Evolutionary conservation across 2,797 vertebrate genomes (phyloP).

Genomic region (Myioborus melanocephalus): DNA sequence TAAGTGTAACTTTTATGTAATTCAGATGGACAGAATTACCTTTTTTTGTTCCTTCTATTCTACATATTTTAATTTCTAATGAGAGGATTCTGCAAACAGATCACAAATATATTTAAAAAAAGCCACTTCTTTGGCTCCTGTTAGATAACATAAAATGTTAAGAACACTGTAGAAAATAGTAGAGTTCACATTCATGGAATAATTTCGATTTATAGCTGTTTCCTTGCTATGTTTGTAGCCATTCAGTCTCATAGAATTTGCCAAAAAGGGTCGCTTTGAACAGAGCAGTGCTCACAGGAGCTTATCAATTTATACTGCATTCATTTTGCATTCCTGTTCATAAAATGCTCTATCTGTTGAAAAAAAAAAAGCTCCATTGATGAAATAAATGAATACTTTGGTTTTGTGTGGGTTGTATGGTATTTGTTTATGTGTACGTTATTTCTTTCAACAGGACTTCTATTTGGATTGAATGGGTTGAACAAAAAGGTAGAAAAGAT

Average conservation of each 20-base stretch:
- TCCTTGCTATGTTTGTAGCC: not conserved
- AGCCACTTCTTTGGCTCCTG: not conserved
- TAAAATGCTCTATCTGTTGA: not conserved
- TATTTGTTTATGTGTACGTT: not conserved
- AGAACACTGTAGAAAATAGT: not conserved
- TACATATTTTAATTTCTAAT: not conserved
- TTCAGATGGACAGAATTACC: not conserved
- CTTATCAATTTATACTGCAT: not conserved
- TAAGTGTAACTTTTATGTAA: not conserved
- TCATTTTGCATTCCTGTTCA: not conserved
- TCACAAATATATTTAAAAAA: not conserved
- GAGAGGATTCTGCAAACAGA: not conserved
- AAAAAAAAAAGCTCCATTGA: not conserved
- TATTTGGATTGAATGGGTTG: constrained; percentile 69
- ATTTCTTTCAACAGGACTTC: constrained; percentile 72
- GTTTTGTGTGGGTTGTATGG: not conserved
- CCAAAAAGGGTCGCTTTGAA: not conserved
- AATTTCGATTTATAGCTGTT: not conserved
- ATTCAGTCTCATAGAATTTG: not conserved
- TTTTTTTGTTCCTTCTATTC: not conserved
- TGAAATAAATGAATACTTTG: not conserved
- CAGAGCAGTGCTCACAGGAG: not conserved
- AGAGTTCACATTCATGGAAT: not conserved
- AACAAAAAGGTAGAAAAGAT: constrained; percentile 71
- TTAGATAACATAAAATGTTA: not conserved